A percentile compares a stretch with the other conserved stretches of the same genome.
phyloP scores from a whole-genome alignment of 2,113 vertebrate genomes.

The Semnornis frantzii region DNA sequence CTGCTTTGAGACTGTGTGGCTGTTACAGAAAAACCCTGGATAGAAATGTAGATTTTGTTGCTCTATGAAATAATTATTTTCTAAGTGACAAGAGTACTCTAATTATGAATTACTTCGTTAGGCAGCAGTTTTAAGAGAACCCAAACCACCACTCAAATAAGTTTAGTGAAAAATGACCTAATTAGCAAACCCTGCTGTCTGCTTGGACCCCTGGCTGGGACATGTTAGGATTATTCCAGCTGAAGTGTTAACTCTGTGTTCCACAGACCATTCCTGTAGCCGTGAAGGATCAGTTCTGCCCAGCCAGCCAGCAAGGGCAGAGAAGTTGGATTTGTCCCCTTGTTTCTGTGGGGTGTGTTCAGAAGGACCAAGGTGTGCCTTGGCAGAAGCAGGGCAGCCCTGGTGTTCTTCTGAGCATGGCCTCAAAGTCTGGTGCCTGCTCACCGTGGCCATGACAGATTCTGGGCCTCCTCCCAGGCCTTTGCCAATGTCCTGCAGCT shows the following conservation, averaged over 20 bases:
- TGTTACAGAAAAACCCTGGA: background rate
- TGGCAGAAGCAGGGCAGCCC: background rate
- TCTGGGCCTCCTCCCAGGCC: background rate
- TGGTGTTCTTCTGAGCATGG: background rate
- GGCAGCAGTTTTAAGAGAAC: conserved; percentile 13
- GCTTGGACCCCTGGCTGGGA: background rate
- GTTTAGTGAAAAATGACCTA: conserved; percentile 33
- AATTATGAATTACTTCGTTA: conserved; percentile 45
- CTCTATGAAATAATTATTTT: background rate
- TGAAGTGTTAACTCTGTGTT: background rate
- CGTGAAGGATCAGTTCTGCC: background rate
- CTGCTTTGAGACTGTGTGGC: background rate
- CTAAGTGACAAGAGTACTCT: background rate
- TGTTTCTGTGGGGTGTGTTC: background rate
- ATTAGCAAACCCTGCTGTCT: conserved; percentile 18
- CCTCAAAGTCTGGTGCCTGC: rapidly evolving
- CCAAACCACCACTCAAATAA: background rate
- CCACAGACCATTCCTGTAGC: background rate
- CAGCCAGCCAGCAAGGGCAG: background rate
- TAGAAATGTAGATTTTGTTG: conserved; percentile 18
- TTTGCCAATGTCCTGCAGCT: background rate
- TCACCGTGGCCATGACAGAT: rapidly evolving
- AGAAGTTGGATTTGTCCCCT: background rate
- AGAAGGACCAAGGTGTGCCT: background rate
- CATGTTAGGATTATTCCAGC: background rate